Conservation (phyloP, 2,113 vertebrate species). For the Fukomys damarensis region DNA sequence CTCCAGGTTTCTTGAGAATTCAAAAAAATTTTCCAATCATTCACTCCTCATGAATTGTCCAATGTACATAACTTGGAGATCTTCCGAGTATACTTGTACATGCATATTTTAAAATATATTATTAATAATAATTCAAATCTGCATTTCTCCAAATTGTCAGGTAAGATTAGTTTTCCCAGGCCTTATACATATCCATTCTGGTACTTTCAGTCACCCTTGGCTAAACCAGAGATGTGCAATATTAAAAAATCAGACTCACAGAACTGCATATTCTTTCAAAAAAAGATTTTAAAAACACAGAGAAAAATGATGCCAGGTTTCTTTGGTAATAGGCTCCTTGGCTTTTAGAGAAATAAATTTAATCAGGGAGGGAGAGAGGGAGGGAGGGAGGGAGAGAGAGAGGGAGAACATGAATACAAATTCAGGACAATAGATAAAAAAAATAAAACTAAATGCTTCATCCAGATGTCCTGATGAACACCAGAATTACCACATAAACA, state of each 20-base stretch:
- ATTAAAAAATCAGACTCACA: neutral
- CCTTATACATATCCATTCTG: neutral
- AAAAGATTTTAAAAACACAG: neutral
- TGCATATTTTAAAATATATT: neutral
- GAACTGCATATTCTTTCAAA: neutral
- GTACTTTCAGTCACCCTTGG: neutral
- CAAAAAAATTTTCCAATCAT: neutral
- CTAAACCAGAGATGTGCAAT: neutral
- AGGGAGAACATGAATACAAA: neutral
- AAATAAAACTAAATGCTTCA: neutral
- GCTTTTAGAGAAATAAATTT: neutral
- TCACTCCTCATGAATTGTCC: neutral
- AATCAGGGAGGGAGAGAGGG: neutral
- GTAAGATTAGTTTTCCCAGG: neutral
- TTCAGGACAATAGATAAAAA: neutral
- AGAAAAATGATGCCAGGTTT: neutral
- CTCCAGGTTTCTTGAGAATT: neutral
- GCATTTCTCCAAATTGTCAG: neutral
- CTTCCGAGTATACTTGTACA: neutral
- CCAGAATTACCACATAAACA: neutral
- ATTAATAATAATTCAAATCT: neutral
- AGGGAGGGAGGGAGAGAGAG: neutral
- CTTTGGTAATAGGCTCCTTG: neutral
- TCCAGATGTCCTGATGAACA: neutral
- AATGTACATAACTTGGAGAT: neutral